A percentile compares a stretch with the other conserved stretches of the same genome.
phyloP scores from a whole-genome alignment of 2,113 vertebrate genomes.

The Ondatra zibethicus region DNA sequence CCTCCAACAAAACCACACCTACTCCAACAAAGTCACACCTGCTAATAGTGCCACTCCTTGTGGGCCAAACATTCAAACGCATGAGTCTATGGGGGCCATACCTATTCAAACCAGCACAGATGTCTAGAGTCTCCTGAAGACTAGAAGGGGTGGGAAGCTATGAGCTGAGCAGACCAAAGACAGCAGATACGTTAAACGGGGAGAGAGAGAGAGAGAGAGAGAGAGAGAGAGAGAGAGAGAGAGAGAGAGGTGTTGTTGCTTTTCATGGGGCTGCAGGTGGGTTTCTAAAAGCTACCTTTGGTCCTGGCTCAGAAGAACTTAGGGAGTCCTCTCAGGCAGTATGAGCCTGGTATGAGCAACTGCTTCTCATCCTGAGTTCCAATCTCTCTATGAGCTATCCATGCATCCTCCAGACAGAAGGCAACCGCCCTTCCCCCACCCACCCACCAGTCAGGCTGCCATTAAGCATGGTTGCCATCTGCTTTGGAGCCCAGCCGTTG shows the following conservation, averaged over 20 bases:
- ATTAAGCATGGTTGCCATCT: neutral
- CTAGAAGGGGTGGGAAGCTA: neutral
- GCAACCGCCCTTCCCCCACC: neutral
- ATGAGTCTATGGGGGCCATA: neutral
- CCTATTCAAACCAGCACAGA: neutral
- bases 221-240: too few relatives aligned
- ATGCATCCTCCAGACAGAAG: neutral
- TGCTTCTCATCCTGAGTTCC: neutral
- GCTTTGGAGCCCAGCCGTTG: neutral
- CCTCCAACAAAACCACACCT: neutral
- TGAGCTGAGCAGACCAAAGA: neutral
- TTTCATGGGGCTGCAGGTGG: neutral
- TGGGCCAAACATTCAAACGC: neutral
- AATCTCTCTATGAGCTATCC: neutral
- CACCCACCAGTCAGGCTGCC: fast-evolving
- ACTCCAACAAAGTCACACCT: neutral
- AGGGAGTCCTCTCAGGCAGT: neutral
- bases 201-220: too few relatives aligned
- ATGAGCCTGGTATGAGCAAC: neutral
- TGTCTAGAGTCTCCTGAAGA: neutral
- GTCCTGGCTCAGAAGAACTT: conserved; percentile 1
- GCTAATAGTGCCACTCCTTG: neutral
- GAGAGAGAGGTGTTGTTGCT: neutral
- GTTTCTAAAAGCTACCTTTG: neutral
- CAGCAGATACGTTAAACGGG: neutral